These are phyloP conservation scores for Drosophila ochracea DNA, from an alignment of 2,888 invertebrate genomes.

Conservation along the genomic window DNA sequence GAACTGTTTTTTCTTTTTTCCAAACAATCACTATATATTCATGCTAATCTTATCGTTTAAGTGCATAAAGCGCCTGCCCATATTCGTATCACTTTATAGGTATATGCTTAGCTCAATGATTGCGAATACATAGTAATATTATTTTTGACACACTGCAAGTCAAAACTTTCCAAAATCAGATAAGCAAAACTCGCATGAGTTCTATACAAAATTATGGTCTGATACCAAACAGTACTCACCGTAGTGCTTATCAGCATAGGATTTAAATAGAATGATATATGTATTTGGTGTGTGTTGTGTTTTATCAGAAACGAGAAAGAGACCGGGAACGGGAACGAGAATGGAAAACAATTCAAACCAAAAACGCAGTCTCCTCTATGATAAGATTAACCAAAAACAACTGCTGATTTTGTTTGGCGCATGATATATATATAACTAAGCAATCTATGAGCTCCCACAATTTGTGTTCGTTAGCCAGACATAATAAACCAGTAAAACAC, in stretches of 20 bases:
- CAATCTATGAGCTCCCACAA: constrained; percentile 42
- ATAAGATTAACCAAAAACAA: constrained; percentile 54
- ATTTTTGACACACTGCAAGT: constrained; percentile 58
- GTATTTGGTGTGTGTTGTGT: constrained; percentile 11
- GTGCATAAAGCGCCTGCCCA: constrained; percentile 50
- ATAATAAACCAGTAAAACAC: constrained; percentile 35
- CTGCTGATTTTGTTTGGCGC: constrained; percentile 16
- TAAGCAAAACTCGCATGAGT: constrained; percentile 37
- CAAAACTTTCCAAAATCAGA: constrained; percentile 43
- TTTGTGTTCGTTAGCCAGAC: constrained; percentile 57
- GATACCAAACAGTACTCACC: background rate
- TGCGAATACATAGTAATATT: constrained; percentile 31
- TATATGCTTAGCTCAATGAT: constrained; percentile 35
- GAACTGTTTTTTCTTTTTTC: constrained; percentile 15
- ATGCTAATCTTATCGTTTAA: constrained; percentile 58
- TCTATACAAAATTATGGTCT: constrained; percentile 1
- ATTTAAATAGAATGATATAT: constrained; percentile 34
- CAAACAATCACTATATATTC: constrained; percentile 49
- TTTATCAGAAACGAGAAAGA: constrained; percentile 10
- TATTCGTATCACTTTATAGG: constrained; percentile 32
- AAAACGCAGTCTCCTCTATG: constrained; percentile 28
- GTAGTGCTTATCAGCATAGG: constrained; percentile 18
- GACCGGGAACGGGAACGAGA: background rate
- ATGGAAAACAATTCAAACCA: constrained; percentile 13
- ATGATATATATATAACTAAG: constrained; percentile 51